phyloP scores from a whole-genome alignment of 2,113 vertebrate genomes.

The Regulus satrapa region DNA sequence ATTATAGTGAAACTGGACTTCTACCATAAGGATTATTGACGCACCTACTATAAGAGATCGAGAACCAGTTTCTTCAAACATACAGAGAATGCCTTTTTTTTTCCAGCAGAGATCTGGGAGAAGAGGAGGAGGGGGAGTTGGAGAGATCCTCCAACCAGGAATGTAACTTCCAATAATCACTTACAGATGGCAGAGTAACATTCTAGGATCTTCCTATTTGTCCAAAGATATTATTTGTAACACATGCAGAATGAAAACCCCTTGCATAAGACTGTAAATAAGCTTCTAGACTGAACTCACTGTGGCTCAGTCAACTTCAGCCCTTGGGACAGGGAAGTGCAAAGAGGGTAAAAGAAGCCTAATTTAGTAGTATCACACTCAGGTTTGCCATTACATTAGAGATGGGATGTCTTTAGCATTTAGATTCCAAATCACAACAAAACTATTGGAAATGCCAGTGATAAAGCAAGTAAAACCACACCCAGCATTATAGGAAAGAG shows the following conservation, averaged over 20 bases:
- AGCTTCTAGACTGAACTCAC: not conserved
- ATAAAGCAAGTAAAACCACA: constrained; percentile 3
- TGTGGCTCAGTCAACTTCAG: not conserved
- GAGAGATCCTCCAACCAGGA: not conserved
- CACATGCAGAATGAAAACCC: not conserved
- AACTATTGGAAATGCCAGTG: not conserved
- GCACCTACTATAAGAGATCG: not conserved
- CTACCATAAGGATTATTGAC: not conserved
- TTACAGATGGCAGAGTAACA: constrained; percentile 17
- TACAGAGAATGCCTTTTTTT: not conserved
- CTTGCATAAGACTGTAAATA: constrained; percentile 7
- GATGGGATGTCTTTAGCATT: not conserved
- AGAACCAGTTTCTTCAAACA: not conserved
- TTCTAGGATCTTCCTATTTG: constrained; percentile 10
- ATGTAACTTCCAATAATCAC: constrained; percentile 20
- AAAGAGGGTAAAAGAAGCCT: not conserved
- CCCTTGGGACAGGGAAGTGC: not conserved
- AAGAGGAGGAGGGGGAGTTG: not conserved
- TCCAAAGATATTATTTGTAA: constrained; percentile 26
- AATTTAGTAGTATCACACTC: not conserved
- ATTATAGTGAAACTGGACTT: not conserved
- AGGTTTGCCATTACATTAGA: not conserved
- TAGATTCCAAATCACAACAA: not conserved
- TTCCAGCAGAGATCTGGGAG: not conserved
- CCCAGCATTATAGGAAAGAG: not conserved